These are phyloP conservation scores for Synergus gifuensis DNA, from an alignment of 2,888 invertebrate genomes.

Conservation along the genomic window DNA sequence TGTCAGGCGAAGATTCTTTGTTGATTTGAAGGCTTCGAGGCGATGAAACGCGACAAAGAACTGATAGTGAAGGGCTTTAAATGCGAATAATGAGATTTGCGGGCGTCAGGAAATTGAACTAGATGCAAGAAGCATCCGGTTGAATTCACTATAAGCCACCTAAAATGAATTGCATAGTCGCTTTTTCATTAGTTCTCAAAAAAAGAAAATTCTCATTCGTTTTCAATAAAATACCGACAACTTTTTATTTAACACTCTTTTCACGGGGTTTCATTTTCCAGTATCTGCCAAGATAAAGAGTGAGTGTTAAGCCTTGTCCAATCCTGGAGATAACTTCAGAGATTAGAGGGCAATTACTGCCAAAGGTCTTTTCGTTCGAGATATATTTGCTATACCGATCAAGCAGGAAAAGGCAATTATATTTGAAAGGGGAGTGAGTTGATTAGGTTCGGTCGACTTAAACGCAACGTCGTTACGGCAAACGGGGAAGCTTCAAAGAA, in stretches of 20 bases:
- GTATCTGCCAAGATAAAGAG: not conserved
- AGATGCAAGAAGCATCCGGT: constrained; percentile 48
- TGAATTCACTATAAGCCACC: not conserved
- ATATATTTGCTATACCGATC: constrained; percentile 20
- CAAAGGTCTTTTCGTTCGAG: constrained; percentile 6
- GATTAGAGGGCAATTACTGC: constrained; percentile 19
- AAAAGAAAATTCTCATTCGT: too few relatives aligned
- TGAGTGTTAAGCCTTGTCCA: constrained; percentile 14
- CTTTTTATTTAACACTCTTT: too few relatives aligned
- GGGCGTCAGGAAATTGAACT: constrained; percentile 52
- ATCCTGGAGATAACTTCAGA: constrained; percentile 4
- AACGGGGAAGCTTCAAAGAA: constrained; percentile 18
- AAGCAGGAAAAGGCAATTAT: constrained; percentile 35
- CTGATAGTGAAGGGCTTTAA: constrained; percentile 41
- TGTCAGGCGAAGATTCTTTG: constrained; percentile 30
- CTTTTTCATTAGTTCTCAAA: too few relatives aligned
- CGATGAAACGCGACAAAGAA: constrained; percentile 44
- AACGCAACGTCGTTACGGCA: constrained; percentile 21
- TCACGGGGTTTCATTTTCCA: not conserved
- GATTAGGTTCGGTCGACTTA: constrained; percentile 30
- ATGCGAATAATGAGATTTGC: constrained; percentile 56
- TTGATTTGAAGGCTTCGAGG: constrained; percentile 38
- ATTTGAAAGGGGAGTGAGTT: constrained; percentile 34
- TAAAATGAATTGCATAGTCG: not conserved
- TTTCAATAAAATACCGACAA: too few relatives aligned